A percentile compares a stretch with the other conserved stretches of the same genome.
phyloP scores from a whole-genome alignment of 2,797 vertebrate genomes.

The Oreochromis grahami region DNA sequence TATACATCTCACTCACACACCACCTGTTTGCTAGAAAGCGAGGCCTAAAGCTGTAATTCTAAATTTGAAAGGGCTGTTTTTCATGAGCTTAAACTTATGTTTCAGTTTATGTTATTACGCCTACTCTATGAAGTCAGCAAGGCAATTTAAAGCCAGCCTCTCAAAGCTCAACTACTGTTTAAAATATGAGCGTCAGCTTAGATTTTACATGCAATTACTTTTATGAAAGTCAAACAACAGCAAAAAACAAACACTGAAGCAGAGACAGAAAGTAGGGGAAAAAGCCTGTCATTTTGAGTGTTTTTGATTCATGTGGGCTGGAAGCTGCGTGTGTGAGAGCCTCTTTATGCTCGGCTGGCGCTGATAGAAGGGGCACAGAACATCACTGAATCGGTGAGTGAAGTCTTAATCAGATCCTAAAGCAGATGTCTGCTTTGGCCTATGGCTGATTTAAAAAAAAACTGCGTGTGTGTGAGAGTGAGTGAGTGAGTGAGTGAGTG shows the following conservation, averaged over 20 bases:
- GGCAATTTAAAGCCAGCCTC: neutral
- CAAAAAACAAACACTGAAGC: neutral
- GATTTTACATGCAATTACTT: neutral
- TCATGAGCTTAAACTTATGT: neutral
- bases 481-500: no score
- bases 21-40: neutral
- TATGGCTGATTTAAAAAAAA: neutral
- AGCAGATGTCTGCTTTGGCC: slow-evolving; percentile 19
- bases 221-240: neutral
- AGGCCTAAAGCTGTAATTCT: neutral
- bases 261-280: neutral
- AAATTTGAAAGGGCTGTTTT: neutral
- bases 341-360: neutral
- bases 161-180: neutral
- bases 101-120: neutral
- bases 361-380: neutral
- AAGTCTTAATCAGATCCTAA: slow-evolving; percentile 24
- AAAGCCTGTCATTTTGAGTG: fast-evolving
- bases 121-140: neutral
- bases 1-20: neutral
- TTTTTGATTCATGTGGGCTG: neutral
- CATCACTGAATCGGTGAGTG: neutral
- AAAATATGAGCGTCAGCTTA: neutral
- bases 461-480: neutral
- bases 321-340: neutral